A percentile compares a stretch with the other conserved stretches of the same genome.
phyloP scores from a whole-genome alignment of 2,113 vertebrate genomes.

The Picathartes gymnocephalus region DNA sequence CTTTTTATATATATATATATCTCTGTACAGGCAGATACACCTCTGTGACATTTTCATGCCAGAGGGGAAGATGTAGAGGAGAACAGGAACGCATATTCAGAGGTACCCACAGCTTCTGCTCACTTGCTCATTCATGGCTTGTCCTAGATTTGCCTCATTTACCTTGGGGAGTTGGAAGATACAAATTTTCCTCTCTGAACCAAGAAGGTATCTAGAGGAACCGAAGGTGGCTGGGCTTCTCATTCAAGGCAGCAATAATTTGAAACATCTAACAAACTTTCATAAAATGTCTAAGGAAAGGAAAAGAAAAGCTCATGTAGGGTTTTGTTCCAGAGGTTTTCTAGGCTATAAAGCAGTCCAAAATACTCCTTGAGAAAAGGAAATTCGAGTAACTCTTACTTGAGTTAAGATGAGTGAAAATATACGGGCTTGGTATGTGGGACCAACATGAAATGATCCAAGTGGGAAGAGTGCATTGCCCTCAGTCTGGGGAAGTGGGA shows the following conservation, averaged over 20 bases:
- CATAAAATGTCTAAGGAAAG: background rate
- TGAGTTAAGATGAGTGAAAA: background rate
- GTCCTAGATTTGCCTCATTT: background rate
- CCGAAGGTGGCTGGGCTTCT: background rate
- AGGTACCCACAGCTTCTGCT: background rate
- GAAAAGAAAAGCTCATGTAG: background rate
- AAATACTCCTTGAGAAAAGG: background rate
- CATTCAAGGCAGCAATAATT: background rate
- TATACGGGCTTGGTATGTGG: background rate
- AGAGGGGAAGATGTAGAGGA: background rate
- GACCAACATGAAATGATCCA: background rate
- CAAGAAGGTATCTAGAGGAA: background rate
- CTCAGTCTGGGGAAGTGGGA: background rate
- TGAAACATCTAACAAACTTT: background rate
- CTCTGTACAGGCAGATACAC: background rate
- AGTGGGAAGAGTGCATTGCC: background rate
- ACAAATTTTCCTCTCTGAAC: background rate
- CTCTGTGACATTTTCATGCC: background rate
- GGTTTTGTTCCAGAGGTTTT: background rate
- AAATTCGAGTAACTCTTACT: background rate
- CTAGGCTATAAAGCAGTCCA: background rate
- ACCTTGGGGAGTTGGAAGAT: background rate
- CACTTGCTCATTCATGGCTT: background rate
- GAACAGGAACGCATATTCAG: fast-evolving
- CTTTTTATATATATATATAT: no score